Conservation (phyloP, 2,888 invertebrate species). For the Drosophila kanekoi region DNA sequence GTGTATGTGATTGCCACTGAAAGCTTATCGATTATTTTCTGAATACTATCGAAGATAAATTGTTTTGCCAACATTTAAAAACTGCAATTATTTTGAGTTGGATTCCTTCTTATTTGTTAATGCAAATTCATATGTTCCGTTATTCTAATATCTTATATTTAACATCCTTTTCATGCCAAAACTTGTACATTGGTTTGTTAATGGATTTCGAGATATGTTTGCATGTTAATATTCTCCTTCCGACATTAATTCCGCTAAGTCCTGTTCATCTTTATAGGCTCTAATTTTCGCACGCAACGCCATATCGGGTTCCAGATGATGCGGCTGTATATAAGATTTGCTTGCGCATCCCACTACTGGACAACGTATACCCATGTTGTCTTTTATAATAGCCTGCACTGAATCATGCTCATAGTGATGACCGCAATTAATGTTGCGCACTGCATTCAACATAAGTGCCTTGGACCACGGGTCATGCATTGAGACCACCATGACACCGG, state of each 20-base stretch:
- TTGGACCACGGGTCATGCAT: slow-evolving; percentile 59
- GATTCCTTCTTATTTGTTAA: too few relatives aligned
- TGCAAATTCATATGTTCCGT: too few relatives aligned
- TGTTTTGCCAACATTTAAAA: not conserved
- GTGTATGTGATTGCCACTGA: not conserved
- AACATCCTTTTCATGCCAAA: not conserved
- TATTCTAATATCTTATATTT: not conserved
- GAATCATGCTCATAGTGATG: slow-evolving; percentile 52
- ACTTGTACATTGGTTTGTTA: not conserved
- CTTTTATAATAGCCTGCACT: slow-evolving; percentile 16
- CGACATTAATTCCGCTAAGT: not conserved
- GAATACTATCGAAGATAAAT: not conserved
- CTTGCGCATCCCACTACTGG: slow-evolving; percentile 55
- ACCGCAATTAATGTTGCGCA: slow-evolving; percentile 49
- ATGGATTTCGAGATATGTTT: too few relatives aligned
- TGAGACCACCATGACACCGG: slow-evolving; percentile 15
- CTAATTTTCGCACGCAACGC: slow-evolving; percentile 15
- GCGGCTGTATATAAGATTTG: slow-evolving; percentile 23
- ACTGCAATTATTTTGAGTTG: not conserved
- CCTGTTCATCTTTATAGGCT: slow-evolving; percentile 7
- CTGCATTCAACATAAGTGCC: slow-evolving; percentile 40
- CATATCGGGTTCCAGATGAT: slow-evolving; percentile 27
- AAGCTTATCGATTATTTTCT: slow-evolving; percentile 8
- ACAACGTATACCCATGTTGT: slow-evolving; percentile 25
- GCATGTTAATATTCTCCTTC: slow-evolving; percentile 12